Evolutionary conservation across 2,113 vertebrate genomes (phyloP).

Genomic region (Pangasianodon hypophthalmus): DNA sequence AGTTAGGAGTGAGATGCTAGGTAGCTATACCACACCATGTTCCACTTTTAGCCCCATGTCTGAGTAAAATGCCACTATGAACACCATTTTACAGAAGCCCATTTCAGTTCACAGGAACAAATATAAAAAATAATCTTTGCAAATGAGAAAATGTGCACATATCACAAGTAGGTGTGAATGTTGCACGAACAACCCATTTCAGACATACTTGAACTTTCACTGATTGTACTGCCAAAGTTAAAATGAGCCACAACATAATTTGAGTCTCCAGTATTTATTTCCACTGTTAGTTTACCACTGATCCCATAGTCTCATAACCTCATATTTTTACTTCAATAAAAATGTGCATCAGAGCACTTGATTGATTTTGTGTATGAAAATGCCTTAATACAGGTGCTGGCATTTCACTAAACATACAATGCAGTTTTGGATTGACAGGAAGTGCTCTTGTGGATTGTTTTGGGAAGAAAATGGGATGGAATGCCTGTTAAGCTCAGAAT

Average conservation of each 20-base stretch:
- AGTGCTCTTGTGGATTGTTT: conserved; percentile 16
- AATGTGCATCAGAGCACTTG: conserved; percentile 57
- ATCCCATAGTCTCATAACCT: background rate
- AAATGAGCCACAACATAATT: conserved; percentile 29
- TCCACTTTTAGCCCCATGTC: background rate
- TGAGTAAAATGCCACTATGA: background rate
- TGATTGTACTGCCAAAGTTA: background rate
- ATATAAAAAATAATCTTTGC: conserved; percentile 44
- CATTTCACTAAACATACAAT: conserved; percentile 11
- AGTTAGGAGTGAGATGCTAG: background rate
- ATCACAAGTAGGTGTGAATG: conserved; percentile 34
- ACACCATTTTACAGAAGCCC: background rate
- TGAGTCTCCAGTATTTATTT: conserved; percentile 50
- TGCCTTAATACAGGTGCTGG: conserved; percentile 35
- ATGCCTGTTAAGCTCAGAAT: conserved; percentile 66
- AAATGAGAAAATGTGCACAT: conserved; percentile 19
- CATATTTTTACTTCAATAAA: background rate
- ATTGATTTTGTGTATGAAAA: conserved; percentile 47
- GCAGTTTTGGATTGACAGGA: conserved; percentile 53
- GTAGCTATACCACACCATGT: background rate
- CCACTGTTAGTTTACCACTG: background rate
- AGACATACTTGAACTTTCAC: conserved; percentile 11
- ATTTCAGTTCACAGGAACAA: conserved; percentile 12
- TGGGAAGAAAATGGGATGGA: conserved; percentile 59
- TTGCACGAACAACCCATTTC: conserved; percentile 19